A percentile compares a stretch with the other conserved stretches of the same genome.
Conservation (phyloP, 2,888 invertebrate genomes). For the Drosophila neonasuta region DNA sequence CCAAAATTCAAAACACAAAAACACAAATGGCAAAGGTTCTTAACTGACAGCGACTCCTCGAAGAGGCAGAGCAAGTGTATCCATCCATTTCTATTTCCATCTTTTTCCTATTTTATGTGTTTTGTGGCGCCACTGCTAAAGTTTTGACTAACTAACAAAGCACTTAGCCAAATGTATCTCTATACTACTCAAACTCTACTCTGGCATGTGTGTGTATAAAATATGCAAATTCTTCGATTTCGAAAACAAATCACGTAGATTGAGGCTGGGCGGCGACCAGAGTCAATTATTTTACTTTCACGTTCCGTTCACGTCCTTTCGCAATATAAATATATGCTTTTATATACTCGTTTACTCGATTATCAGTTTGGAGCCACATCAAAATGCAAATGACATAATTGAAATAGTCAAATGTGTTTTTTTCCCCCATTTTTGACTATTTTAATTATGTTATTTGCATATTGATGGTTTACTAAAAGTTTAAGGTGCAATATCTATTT, state of each 20-base stretch:
- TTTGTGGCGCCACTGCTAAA: conserved; percentile 58
- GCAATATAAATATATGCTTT: neutral
- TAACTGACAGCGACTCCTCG: conserved; percentile 4
- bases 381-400: neutral
- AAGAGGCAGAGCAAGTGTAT: neutral
- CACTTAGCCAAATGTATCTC: conserved; percentile 72
- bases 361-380: conserved; percentile 4
- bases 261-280: conserved; percentile 16
- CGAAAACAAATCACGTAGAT: conserved; percentile 73
- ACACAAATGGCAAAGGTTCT: conserved; percentile 64
- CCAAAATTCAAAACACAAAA: conserved; percentile 75
- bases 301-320: conserved; percentile 4
- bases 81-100: conserved; percentile 3
- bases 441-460: neutral
- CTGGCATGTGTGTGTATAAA: neutral
- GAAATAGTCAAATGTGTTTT: neutral
- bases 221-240: conserved; percentile 69
- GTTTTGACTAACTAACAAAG: conserved; percentile 66
- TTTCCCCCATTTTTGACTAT: neutral
- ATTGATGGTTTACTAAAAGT: no score
- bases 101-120: conserved; percentile 46
- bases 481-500: no score
- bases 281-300: conserved; percentile 29
- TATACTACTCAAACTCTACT: conserved; percentile 21
- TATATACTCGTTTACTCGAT: conserved; percentile 15